Base-by-base conservation (phyloP, 2,797 vertebrate species). In the Crocidura indochinensis region DNA sequence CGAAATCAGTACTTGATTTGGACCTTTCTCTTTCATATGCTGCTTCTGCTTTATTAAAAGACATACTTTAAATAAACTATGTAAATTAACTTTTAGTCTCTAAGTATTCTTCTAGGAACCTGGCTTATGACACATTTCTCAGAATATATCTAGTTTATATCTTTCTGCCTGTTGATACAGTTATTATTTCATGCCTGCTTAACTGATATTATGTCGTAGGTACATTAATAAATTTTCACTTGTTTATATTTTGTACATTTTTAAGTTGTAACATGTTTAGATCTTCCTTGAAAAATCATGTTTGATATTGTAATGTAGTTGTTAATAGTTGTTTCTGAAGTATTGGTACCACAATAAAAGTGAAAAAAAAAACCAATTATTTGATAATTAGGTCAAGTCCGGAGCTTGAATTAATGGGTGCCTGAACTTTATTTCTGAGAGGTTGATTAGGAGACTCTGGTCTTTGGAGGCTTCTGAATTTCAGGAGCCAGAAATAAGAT, bases 241-340 rank as follows among this genome's bases (percentile, higher is more conserved):
- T 84, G 71, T 24, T 2, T 17, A 31, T 69, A 0, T 53, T 84
- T 84, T n/a, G 5, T 47, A 10, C 0, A 11, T 74, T 92, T 88
- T 79, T 74, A 87, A 73, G 1, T 2, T 51, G 17, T 26, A 7
- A 5, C 27, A 81, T 49, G 76, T 93, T 73, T 20, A 79, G 81
- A 82, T 22, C 46, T 64, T 22, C 15, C 10, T 83, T 87, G 27
- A 10, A 85, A 60, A 72, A 88, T 83, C 90, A 77, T 77, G 74
- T 47, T 17, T 81, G 9, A 19, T 24, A 74, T 24, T 62, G 20
- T 31, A 29, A 8, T 71, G 4, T 5, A 47, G 31, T 15, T 49
- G 4, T 72, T 83, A 84, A 86, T 14, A 8, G 49, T 38, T 82
- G 49, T 24, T 56, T 79, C 49, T 68, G 8, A 12, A 76, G 15